These are phyloP conservation scores for Cataglyphis hispanica DNA, from an alignment of 1,140 invertebrate genomes.

Conservation along the genomic window DNA sequence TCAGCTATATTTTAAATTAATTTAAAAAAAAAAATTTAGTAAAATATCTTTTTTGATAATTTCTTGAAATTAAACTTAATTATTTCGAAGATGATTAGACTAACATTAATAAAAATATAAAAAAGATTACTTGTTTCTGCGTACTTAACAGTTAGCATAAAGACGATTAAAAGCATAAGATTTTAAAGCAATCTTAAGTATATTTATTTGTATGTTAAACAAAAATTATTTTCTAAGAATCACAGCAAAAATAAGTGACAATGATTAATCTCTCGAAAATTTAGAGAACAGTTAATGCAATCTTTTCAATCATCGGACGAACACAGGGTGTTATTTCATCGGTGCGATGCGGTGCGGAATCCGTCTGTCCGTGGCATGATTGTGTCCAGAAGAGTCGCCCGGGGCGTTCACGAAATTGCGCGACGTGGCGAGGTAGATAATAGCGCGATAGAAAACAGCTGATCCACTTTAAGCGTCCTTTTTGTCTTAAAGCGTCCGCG, in stretches of 20 bases:
- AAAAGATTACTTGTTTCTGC: not conserved
- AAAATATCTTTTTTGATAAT: not conserved
- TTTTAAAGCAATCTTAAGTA: not conserved
- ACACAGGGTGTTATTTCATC: slow-evolving; percentile 25
- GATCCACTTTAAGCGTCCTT: slow-evolving; percentile 76
- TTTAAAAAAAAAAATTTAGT: not conserved
- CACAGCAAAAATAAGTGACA: not conserved
- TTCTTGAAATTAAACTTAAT: slow-evolving; percentile 9
- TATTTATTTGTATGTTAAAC: too few species aligned
- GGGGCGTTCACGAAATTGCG: slow-evolving; percentile 48
- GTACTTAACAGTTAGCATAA: not conserved
- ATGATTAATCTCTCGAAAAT: slow-evolving; percentile 28
- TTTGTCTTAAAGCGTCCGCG: slow-evolving; percentile 73
- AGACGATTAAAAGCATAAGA: not conserved
- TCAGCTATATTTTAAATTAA: not conserved
- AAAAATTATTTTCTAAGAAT: not conserved
- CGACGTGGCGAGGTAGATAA: slow-evolving; percentile 29
- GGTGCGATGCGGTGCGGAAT: not conserved
- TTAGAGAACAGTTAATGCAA: slow-evolving; percentile 27
- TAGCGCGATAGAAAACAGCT: slow-evolving; percentile 71
- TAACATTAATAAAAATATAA: not conserved
- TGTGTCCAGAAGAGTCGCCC: slow-evolving; percentile 49
- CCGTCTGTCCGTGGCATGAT: slow-evolving; percentile 53
- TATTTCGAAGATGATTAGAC: not conserved
- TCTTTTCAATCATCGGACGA: slow-evolving; percentile 16